Evolutionary conservation across 2,113 vertebrate species (phyloP).

Genomic region (Aramus guarauna): DNA sequence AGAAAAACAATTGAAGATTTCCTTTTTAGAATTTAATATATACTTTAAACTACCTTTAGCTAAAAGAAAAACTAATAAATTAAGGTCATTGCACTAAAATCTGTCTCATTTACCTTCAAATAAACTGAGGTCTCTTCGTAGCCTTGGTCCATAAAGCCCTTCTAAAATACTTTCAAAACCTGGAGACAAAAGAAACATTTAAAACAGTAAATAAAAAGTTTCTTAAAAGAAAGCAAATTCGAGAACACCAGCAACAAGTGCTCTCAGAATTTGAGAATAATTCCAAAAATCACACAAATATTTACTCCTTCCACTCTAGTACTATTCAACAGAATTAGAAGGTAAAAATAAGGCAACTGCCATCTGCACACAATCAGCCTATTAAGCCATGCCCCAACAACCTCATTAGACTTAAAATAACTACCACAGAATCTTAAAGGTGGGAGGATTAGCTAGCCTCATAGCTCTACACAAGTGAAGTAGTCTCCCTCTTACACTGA

Average conservation of each 20-base stretch:
- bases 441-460: constrained; percentile 57
- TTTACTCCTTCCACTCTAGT: background rate
- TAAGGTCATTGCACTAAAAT: background rate
- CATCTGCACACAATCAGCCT: constrained; percentile 51
- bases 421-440: constrained; percentile 41
- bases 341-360: constrained; percentile 47
- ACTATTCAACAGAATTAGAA: constrained; percentile 10
- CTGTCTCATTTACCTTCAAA: constrained; percentile 87
- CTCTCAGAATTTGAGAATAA: background rate
- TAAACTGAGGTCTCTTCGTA: constrained; percentile 97
- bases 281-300: background rate
- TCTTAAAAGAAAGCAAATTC: background rate
- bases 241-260: background rate
- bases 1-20: background rate
- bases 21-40: background rate
- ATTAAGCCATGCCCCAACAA: constrained; percentile 59
- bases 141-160: constrained; percentile 96
- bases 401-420: constrained; percentile 68
- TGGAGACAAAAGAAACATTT: constrained; percentile 74
- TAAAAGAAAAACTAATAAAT: background rate
- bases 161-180: constrained; percentile 99
- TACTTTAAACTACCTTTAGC: background rate
- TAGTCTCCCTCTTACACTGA: background rate
- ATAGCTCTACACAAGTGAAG: background rate
- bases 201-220: constrained; percentile 4